A percentile compares a stretch with the other conserved stretches of the same genome.
phyloP scores from a whole-genome alignment of 2,113 vertebrate species.

The Pangasianodon gigas region DNA sequence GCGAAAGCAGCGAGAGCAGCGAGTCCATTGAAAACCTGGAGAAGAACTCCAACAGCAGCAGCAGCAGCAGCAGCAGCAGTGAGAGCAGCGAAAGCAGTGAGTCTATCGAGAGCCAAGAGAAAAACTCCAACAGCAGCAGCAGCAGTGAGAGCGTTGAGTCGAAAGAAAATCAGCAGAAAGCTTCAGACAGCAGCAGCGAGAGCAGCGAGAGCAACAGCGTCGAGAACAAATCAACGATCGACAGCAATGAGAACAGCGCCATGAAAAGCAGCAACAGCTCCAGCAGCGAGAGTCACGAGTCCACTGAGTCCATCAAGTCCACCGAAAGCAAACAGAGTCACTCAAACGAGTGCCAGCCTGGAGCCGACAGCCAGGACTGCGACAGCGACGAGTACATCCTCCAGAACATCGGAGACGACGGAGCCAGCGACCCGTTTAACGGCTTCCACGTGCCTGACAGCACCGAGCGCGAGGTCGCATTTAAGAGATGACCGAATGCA shows the following conservation, averaged over 20 bases:
- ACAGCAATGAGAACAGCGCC: not conserved
- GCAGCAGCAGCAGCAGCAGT: not conserved
- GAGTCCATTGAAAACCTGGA: conserved; percentile 8
- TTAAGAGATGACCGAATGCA: conserved; percentile 32
- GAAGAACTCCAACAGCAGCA: conserved; percentile 13
- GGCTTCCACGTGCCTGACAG: conserved; percentile 38
- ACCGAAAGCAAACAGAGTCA: conserved; percentile 10
- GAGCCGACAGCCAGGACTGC: conserved; percentile 32
- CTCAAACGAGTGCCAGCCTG: conserved; percentile 37
- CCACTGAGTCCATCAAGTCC: conserved; percentile 15
- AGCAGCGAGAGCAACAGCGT: not conserved
- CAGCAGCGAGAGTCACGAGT: conserved; percentile 41
- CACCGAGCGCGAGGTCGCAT: conserved; percentile 31
- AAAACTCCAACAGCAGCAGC: not conserved
- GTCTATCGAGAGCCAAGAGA: conserved; percentile 4
- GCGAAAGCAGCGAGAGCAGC: not conserved
- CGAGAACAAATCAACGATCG: conserved; percentile 12
- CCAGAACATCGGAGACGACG: conserved; percentile 49
- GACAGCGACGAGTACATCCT: conserved; percentile 44
- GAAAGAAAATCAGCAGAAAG: not conserved
- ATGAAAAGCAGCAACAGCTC: not conserved
- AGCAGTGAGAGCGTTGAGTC: conserved; percentile 19
- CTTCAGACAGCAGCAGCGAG: not conserved
- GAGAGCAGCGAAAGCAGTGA: conserved; percentile 23
- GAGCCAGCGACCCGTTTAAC: conserved; percentile 33